A percentile compares a stretch with the other conserved stretches of the same genome.
Conservation (phyloP, 2,797 vertebrate species). For the Todus mexicanus region DNA sequence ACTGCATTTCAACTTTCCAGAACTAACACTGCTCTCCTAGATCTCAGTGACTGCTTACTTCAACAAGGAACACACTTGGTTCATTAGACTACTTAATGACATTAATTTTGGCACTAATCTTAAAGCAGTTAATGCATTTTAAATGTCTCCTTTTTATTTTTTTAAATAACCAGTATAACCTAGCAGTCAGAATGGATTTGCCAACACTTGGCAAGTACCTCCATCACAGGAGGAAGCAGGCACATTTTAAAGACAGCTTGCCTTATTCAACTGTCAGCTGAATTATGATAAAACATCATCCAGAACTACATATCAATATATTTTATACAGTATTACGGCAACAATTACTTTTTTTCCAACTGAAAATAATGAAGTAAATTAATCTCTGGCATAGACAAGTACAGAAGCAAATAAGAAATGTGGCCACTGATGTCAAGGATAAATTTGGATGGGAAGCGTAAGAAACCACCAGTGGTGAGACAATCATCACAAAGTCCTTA, state of each 20-base stretch:
- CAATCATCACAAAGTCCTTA: neutral
- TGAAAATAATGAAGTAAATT: neutral
- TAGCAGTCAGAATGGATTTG: neutral
- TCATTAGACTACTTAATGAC: neutral
- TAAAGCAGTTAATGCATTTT: neutral
- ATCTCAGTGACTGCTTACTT: neutral
- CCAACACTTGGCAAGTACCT: neutral
- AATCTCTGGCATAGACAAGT: neutral
- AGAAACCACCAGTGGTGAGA: neutral
- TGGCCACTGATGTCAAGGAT: neutral
- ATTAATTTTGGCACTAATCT: neutral
- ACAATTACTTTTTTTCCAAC: neutral
- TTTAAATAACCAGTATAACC: neutral
- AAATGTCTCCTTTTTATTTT: neutral
- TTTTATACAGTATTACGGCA: neutral
- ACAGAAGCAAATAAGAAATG: neutral
- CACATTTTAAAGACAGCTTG: neutral
- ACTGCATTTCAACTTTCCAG: neutral
- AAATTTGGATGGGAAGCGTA: neutral
- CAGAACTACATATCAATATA: neutral
- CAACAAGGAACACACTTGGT: neutral
- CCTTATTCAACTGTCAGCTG: neutral
- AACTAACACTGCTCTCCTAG: neutral
- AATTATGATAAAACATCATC: neutral
- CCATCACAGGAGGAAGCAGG: neutral